Evolutionary conservation across 2,113 vertebrate species (phyloP), one percentile per base, ranked within the genome.

Genomic region (Leucosticte australis): DNA sequence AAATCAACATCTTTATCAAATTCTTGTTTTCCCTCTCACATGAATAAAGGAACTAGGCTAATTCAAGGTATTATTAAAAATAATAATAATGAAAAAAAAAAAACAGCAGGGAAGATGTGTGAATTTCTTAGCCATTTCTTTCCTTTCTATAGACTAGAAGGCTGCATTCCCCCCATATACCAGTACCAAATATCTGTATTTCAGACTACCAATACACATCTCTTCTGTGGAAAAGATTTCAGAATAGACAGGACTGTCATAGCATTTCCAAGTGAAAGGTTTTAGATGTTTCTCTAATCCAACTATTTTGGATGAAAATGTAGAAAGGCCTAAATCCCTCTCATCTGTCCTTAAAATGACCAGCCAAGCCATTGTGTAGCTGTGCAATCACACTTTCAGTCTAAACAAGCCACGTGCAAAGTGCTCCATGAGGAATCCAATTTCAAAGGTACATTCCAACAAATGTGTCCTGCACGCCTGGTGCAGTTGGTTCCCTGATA

Each of bases 61-160:
- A 69, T 57, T 89, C 41, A 27, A 73, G 9, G 17, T 55, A 33
- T 82, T 78, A 87, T 50, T 4, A 1, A 13, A 11, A n/a, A 10
- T 42, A 42, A 42, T 42, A 42, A 42, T 16, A 7, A 12, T 13
- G 16, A 13, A 13, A 4, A 4, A 23, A 27, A 8, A 53, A 44
- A 39, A 13, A 6, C 41, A 42, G 0, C 3, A 30, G 5, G 8
- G 13, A 33, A 16, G 18, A 22, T 2, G 2, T 50, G 13, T 76
- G 18, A 30, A 53, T 55, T 69, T 83, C 33, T 81, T 68, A 53
- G 6, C 6, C 3, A 47, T 71, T 87, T 75, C 21, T 90, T 63
- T 75, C 13, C 11, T 75, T 88, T 73, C 21, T 60, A 5, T 22
- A 46, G n/a, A n/a, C 11, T 33, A 53, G 9, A 81, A 8, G 17